These are phyloP conservation scores for Maniola hyperantus DNA, from an alignment of 2,888 invertebrate genomes.

Conservation along the genomic window DNA sequence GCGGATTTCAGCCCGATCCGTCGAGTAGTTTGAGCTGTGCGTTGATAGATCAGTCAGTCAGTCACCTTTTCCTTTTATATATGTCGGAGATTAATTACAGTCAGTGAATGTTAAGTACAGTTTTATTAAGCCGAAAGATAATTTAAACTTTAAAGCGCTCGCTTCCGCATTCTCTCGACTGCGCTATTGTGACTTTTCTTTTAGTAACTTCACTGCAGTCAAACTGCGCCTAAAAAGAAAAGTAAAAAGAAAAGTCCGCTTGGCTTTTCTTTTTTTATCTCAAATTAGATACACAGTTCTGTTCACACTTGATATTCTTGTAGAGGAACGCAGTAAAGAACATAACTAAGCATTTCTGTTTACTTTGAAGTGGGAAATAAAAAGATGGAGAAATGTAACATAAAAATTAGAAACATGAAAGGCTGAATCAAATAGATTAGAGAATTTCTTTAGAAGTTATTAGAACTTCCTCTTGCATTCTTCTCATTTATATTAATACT, in stretches of 20 bases:
- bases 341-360: neutral
- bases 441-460: too few species aligned
- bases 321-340: neutral
- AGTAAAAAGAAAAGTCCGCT: conserved; percentile 7
- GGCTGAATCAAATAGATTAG: too few species aligned
- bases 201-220: conserved; percentile 20
- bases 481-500: too few species aligned
- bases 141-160: neutral
- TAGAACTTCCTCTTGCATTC: too few species aligned
- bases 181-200: conserved; percentile 15
- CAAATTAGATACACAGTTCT: neutral
- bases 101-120: too few species aligned
- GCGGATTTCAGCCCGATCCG: too few species aligned
- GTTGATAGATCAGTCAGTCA: too few species aligned
- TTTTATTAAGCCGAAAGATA: neutral
- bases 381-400: too few species aligned
- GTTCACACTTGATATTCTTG: neutral
- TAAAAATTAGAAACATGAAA: too few species aligned
- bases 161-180: conserved; percentile 18
- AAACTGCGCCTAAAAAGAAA: conserved; percentile 8
- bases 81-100: too few species aligned
- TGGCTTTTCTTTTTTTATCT: neutral
- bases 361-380: neutral
- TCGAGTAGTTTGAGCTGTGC: too few species aligned
- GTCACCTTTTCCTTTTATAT: too few species aligned